Percentiles rank a stretch among this genome's conserved stretches.
phyloP scores from a whole-genome alignment of 2,797 vertebrate genomes.

The Champsocephalus esox region DNA sequence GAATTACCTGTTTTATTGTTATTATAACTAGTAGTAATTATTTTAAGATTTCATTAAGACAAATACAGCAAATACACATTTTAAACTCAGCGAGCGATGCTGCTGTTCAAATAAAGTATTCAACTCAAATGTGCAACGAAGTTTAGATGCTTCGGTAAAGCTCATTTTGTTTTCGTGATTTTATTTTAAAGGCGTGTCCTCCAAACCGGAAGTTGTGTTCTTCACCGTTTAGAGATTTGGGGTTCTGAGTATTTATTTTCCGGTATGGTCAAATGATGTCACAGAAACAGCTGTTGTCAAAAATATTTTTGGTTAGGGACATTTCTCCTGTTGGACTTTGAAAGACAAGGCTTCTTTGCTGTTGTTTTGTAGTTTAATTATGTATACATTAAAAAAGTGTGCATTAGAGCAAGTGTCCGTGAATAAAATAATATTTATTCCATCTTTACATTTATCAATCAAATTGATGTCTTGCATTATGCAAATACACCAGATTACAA shows the following conservation, averaged over 20 bases:
- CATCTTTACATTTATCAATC: neutral
- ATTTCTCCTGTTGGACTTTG: neutral
- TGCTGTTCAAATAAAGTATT: too few relatives aligned
- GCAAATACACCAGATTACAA: neutral
- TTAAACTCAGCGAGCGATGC: too few relatives aligned
- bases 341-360: neutral
- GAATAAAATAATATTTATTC: constrained; percentile 26
- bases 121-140: neutral
- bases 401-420: neutral
- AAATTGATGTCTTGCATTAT: neutral
- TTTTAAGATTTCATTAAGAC: too few relatives aligned
- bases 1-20: too few relatives aligned
- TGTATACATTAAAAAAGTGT: neutral
- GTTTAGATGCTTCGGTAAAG: neutral
- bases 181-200: constrained; percentile 35
- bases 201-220: constrained; percentile 26
- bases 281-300: neutral
- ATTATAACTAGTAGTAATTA: too few relatives aligned
- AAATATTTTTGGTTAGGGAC: constrained; percentile 7
- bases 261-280: constrained; percentile 66
- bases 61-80: too few relatives aligned
- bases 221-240: accelerated
- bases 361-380: neutral
- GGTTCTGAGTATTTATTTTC: constrained; percentile 47
- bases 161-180: neutral